These are phyloP conservation scores for Listrodromus nycthemerus DNA, from an alignment of 2,888 invertebrate species.

Conservation along the genomic window DNA sequence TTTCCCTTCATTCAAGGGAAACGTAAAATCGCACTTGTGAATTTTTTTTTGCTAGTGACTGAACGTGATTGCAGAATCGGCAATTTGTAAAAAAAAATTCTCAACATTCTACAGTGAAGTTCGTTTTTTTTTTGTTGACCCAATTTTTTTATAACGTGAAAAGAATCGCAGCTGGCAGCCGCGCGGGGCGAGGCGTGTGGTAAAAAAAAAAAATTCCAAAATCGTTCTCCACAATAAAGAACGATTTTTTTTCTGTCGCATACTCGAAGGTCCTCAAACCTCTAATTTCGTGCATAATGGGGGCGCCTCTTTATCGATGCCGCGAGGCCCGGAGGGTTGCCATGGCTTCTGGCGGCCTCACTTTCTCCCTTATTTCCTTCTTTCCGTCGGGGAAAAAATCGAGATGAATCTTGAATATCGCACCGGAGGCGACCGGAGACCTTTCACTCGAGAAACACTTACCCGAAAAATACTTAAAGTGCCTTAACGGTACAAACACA, in stretches of 20 bases:
- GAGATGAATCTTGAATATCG: slow-evolving; percentile 71
- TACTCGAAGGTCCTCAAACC: slow-evolving; percentile 75
- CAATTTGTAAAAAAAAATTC: slow-evolving; percentile 7
- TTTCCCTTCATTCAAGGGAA: neutral
- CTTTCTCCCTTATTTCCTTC: slow-evolving; percentile 32
- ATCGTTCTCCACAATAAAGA: slow-evolving; percentile 30
- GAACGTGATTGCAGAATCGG: neutral
- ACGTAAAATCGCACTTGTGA: neutral
- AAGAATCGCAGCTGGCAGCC: neutral
- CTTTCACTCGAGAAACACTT: slow-evolving; percentile 8
- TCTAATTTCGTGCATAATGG: slow-evolving; percentile 81
- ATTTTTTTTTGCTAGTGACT: neutral
- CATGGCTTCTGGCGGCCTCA: slow-evolving; percentile 49
- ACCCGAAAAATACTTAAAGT: slow-evolving; percentile 63
- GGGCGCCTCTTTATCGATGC: slow-evolving; percentile 55
- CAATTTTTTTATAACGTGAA: neutral
- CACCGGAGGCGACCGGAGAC: slow-evolving; percentile 12
- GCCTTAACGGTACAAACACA: slow-evolving; percentile 68
- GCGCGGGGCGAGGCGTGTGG: neutral
- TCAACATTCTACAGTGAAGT: neutral
- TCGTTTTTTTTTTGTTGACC: neutral
- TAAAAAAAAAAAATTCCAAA: slow-evolving; percentile 33
- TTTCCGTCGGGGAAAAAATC: slow-evolving; percentile 33
- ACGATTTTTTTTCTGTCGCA: slow-evolving; percentile 69
- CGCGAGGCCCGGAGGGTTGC: slow-evolving; percentile 65